phyloP scores from a whole-genome alignment of 2,888 invertebrate genomes.

The Oithona nana region DNA sequence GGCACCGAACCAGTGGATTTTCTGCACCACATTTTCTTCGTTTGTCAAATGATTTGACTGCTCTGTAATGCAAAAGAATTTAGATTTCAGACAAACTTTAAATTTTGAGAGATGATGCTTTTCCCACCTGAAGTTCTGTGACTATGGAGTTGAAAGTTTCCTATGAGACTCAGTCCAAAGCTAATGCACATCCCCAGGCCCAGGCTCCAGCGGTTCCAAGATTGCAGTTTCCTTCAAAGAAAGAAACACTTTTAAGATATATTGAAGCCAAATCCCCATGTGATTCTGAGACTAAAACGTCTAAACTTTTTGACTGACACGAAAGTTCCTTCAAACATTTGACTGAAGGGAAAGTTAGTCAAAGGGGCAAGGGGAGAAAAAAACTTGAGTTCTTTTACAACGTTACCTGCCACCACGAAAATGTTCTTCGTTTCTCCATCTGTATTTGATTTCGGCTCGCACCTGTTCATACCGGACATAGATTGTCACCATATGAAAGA shows the following conservation, averaged over 20 bases:
- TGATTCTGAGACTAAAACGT: background rate
- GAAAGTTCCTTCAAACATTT: too few species aligned
- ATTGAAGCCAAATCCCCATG: background rate
- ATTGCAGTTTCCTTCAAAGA: background rate
- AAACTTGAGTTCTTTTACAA: background rate
- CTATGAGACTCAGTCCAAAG: background rate
- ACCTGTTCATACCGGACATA: background rate
- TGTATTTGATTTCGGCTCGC: background rate
- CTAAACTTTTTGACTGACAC: too few species aligned
- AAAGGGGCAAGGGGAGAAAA: background rate
- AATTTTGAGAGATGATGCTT: too few species aligned
- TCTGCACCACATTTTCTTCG: background rate
- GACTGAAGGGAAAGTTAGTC: too few species aligned
- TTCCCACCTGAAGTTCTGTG: background rate
- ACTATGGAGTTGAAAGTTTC: background rate
- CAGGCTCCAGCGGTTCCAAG: background rate
- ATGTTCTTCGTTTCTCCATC: background rate
- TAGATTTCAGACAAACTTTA: too few species aligned
- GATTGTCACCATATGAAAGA: background rate
- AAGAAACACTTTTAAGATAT: background rate
- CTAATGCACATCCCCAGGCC: background rate
- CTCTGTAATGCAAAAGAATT: background rate
- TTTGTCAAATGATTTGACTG: background rate
- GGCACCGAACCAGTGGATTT: conserved; percentile 3
- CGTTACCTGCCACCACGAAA: background rate